phyloP scores from a whole-genome alignment of 2,797 vertebrate genomes.

The Lacerta bilineata region DNA sequence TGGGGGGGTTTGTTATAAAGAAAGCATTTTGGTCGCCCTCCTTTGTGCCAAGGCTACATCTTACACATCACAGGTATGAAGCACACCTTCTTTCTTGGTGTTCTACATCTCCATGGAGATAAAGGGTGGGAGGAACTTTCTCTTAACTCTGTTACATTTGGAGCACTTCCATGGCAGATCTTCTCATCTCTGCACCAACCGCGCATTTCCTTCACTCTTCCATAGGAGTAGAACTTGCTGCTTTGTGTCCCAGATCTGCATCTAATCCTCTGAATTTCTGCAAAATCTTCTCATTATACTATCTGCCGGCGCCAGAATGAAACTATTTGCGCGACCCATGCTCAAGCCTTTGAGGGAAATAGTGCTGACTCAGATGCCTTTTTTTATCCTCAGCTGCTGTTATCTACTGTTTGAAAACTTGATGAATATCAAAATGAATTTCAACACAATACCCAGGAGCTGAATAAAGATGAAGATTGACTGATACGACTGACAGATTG shows the following conservation, averaged over 20 bases:
- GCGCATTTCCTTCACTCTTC: background rate
- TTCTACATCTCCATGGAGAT: background rate
- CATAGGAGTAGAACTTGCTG: background rate
- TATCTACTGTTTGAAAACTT: constrained; percentile 75
- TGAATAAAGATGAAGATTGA: constrained; percentile 76
- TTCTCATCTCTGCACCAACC: constrained; percentile 20
- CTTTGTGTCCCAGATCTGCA: background rate
- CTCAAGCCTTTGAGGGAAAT: constrained; percentile 66
- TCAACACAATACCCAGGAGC: constrained; percentile 76
- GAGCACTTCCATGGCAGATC: background rate
- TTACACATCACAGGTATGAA: background rate
- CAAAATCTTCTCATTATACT: constrained; percentile 29
- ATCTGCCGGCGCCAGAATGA: constrained; percentile 31
- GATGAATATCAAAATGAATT: constrained; percentile 72
- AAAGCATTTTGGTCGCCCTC: no score
- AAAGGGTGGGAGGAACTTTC: background rate
- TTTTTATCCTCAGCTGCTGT: constrained; percentile 67
- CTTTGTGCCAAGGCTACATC: background rate
- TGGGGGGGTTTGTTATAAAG: no score
- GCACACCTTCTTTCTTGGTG: background rate
- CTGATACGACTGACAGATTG: constrained; percentile 74
- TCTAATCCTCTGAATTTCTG: constrained; percentile 8
- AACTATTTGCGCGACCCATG: constrained; percentile 42
- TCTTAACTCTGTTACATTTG: background rate
- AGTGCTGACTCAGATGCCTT: constrained; percentile 56